Conservation (phyloP, 2,797 vertebrate species). For the Kryptolebias ocellatus region DNA sequence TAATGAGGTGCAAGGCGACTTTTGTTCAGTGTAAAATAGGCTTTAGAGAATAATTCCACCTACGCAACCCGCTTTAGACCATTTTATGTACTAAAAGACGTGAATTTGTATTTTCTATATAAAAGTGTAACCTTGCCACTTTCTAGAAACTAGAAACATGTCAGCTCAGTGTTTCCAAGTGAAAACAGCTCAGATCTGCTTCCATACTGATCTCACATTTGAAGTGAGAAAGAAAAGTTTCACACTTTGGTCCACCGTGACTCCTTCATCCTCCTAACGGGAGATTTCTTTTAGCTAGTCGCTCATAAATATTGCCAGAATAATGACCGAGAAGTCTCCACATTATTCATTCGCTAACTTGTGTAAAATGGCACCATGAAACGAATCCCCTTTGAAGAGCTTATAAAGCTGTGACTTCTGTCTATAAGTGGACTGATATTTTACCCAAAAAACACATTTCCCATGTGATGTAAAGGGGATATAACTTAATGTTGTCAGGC, state of each 20-base stretch:
- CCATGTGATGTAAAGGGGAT: constrained; percentile 19
- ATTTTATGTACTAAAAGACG: not conserved
- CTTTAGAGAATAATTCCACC: not conserved
- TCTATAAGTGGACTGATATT: not conserved
- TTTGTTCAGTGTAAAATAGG: not conserved
- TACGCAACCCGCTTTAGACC: not conserved
- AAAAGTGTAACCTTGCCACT: not conserved
- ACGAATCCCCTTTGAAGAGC: no score
- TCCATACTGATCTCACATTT: no score
- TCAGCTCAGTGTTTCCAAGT: not conserved
- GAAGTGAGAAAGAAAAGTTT: no score
- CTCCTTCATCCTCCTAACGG: no score
- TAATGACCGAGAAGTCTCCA: no score
- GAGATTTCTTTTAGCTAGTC: no score
- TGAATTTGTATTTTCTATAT: not conserved
- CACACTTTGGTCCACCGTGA: no score
- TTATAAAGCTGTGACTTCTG: not conserved
- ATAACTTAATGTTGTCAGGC: constrained; percentile 26
- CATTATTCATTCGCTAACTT: no score
- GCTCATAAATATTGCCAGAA: no score
- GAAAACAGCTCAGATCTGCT: not conserved
- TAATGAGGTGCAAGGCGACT: not conserved
- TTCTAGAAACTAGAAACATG: not conserved
- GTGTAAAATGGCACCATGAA: no score
- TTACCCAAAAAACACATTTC: constrained; percentile 7